Evolutionary conservation across 35 echinoderm and acorn worm species (phyloP), one percentile per base, ranked within the genome.

Genomic region (Amphiura filiformis): DNA sequence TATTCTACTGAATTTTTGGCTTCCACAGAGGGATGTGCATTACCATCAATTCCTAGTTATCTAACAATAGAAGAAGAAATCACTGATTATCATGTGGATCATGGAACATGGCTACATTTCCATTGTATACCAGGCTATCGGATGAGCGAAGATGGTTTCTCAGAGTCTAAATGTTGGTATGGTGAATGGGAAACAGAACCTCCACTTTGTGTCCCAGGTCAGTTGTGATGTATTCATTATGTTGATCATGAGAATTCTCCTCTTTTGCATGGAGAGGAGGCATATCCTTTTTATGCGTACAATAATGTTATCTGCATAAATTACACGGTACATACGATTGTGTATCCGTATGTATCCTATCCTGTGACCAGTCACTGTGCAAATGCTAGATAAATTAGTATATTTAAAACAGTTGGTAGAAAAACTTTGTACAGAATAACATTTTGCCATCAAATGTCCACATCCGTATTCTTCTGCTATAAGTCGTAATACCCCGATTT

Each of bases 161-260:
- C 14, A 39, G 56, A 90, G 88, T 77, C 82, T 20, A 36, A 61
- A 0, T 97, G 95, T 78, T 90, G 84, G 88, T 97, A 87, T 34
- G 95, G 95, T 22, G 84, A 93, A 34, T 97, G 95, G 95, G 32
- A 84, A 0, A 32, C 39, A 18, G 37, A 65, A 22, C 22, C 76
- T 76, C 95, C 95, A 23, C 84, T 38, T 18, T 97, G 95, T 76
- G 82, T 70, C 20, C 65, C 78, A 84, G 92, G 92, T 94, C 77
- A 75, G 82, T n/a, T n/a, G n/a, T n/a, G n/a, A n/a, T n/a, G n/a
- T n/a, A n/a, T 56, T 34, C 15, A 34, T 23, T 30, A 22, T 57
- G 18, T 15, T 32, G 65, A 65, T 20, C 35, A 23, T 31, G 20
- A 23, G 14, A 3, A 28, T 17, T 0, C 0, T 23, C 2, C 42